Evolutionary conservation across 2,888 invertebrate species (phyloP).

Genomic region (Halictus quadricinctus): DNA sequence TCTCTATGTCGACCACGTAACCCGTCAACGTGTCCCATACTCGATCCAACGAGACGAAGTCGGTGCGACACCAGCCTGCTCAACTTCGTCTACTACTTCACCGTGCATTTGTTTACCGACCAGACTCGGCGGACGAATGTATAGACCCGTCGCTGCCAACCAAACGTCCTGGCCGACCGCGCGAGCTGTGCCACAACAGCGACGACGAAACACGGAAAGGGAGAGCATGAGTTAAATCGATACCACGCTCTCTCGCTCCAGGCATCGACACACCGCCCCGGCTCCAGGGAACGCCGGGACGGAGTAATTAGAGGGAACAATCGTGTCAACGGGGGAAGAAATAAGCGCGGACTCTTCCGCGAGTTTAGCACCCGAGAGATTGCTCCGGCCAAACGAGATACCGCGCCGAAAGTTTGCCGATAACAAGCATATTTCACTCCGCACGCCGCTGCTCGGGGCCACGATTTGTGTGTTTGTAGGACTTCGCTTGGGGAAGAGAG

Average conservation of each 20-base stretch:
- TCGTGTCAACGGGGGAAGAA: constrained; percentile 40
- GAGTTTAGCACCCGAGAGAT: constrained; percentile 40
- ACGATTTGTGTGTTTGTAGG: background rate
- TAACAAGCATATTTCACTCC: background rate
- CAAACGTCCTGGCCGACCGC: background rate
- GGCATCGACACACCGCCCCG: constrained; percentile 24
- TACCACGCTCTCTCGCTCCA: constrained; percentile 35
- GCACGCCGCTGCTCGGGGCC: background rate
- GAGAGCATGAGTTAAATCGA: constrained; percentile 57
- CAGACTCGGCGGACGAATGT: background rate
- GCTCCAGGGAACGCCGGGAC: constrained; percentile 1
- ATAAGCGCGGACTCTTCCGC: constrained; percentile 30
- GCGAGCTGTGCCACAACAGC: background rate
- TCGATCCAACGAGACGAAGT: background rate
- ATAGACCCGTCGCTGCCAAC: background rate
- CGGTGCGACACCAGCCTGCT: too few species aligned
- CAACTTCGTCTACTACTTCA: background rate
- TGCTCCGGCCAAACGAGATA: background rate
- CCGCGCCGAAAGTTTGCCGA: background rate
- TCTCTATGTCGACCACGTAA: constrained; percentile 18
- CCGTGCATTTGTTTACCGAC: background rate
- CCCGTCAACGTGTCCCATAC: constrained; percentile 26
- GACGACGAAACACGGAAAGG: background rate
- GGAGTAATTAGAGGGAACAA: constrained; percentile 56
- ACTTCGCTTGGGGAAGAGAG: background rate